Evolutionary conservation across 2,888 invertebrate species (phyloP).

Genomic region (Scaptodrosophila latifasciaeformis): DNA sequence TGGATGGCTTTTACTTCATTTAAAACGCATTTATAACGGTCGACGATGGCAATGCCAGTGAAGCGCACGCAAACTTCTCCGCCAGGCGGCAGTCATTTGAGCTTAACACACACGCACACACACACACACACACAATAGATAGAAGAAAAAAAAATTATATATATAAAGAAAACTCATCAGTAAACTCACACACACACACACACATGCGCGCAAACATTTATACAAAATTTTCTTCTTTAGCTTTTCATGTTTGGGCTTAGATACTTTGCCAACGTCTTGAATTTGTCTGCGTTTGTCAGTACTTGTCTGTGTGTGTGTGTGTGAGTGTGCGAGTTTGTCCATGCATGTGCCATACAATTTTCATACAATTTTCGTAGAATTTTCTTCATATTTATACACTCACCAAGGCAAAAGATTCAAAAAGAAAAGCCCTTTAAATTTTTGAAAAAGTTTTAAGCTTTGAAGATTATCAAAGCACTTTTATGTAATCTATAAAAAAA

Average conservation of each 20-base stretch:
- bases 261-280: slow-evolving; percentile 42
- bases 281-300: too few species aligned
- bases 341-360: slow-evolving; percentile 54
- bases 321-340: slow-evolving; percentile 49
- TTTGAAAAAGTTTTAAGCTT: too few species aligned
- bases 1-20: slow-evolving; percentile 67
- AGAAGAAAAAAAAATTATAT: too few species aligned
- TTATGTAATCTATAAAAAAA: too few species aligned
- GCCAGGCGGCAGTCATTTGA: slow-evolving; percentile 22
- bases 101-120: slow-evolving; percentile 7
- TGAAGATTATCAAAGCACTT: too few species aligned
- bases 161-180: slow-evolving; percentile 2
- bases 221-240: slow-evolving; percentile 66
- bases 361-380: slow-evolving; percentile 56
- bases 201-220: slow-evolving; percentile 52
- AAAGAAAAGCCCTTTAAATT: too few species aligned
- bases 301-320: slow-evolving; percentile 49
- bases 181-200: slow-evolving; percentile 14
- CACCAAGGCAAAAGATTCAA: too few species aligned
- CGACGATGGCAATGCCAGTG: slow-evolving; percentile 28
- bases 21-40: slow-evolving; percentile 66
- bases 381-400: slow-evolving; percentile 31
- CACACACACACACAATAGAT: slow-evolving; percentile 53
- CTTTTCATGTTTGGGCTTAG: slow-evolving; percentile 50
- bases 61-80: slow-evolving; percentile 22